These are phyloP conservation scores for Drosophila sp. DNA, from an alignment of 1,140 invertebrate species.

Conservation along the genomic window DNA sequence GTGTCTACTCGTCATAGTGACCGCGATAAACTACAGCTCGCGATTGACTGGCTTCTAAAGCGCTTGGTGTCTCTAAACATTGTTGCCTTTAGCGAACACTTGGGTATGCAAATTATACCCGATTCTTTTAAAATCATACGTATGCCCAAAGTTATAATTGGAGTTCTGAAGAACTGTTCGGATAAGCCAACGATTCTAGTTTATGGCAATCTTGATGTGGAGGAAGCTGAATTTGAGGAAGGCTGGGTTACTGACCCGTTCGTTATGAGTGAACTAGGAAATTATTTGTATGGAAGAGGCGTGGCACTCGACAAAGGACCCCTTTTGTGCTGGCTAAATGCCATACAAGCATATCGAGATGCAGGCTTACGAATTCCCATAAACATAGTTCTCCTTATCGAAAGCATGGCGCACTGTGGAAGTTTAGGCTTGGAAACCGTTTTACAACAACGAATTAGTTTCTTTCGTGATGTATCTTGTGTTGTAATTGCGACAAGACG, in stretches of 20 bases:
- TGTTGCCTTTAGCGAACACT: conserved; percentile 42
- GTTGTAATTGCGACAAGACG: conserved; percentile 99
- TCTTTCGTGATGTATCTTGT: conserved; percentile 92
- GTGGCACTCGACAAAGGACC: conserved; percentile 97
- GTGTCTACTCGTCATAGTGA: conserved; percentile 22
- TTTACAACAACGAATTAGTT: conserved; percentile 86
- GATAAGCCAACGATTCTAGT: conserved; percentile 95
- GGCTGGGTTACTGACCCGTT: conserved; percentile 98
- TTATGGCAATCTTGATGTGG: conserved; percentile 99
- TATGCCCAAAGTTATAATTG: conserved; percentile 40
- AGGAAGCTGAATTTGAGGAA: conserved; percentile 94
- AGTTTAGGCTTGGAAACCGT: conserved; percentile 95
- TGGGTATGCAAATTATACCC: conserved; percentile 42
- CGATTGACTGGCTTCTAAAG: conserved; percentile 40
- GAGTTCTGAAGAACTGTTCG: conserved; percentile 68
- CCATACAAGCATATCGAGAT: conserved; percentile 94
- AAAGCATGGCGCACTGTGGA: conserved; percentile 98
- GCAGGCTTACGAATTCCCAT: conserved; percentile 91
- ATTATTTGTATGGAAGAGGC: conserved; percentile 96
- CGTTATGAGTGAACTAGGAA: conserved; percentile 92
- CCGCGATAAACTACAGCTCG: conserved; percentile 17
- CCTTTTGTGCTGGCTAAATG: conserved; percentile 96
- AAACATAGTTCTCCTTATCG: conserved; percentile 97
- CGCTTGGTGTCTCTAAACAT: conserved; percentile 30
- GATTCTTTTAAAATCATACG: conserved; percentile 18